Evolutionary conservation across 2,113 vertebrate genomes (phyloP).

Genomic region (Saccopteryx leptura): DNA sequence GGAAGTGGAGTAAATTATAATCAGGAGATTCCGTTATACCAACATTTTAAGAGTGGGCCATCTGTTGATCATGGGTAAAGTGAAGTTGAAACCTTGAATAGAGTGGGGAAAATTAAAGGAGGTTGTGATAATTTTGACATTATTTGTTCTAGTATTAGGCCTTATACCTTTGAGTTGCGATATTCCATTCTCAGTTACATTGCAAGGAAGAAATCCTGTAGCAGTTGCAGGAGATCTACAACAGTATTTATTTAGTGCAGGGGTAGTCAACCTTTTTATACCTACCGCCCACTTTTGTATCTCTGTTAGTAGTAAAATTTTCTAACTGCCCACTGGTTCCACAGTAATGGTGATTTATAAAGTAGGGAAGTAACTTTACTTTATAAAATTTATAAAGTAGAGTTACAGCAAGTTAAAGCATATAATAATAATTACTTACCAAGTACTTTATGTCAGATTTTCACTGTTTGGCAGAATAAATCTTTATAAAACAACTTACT

Average conservation of each 20-base stretch:
- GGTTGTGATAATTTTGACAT: slow-evolving; percentile 64
- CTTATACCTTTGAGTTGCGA: slow-evolving; percentile 16
- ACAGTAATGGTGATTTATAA: too few relatives aligned
- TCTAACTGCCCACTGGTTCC: too few relatives aligned
- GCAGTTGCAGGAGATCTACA: not conserved
- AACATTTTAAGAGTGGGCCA: not conserved
- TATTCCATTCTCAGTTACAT: slow-evolving; percentile 43
- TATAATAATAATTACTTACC: too few relatives aligned
- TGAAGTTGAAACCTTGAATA: slow-evolving; percentile 27
- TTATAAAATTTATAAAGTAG: too few relatives aligned
- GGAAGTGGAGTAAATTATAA: slow-evolving; percentile 33
- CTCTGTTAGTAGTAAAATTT: too few relatives aligned
- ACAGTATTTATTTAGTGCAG: slow-evolving; percentile 32
- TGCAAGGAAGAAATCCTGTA: slow-evolving; percentile 42
- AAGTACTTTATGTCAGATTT: too few relatives aligned
- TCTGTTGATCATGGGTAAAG: slow-evolving; percentile 7
- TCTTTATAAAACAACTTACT: too few relatives aligned
- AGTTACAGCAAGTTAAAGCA: too few relatives aligned
- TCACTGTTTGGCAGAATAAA: too few relatives aligned
- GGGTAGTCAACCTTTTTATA: too few relatives aligned
- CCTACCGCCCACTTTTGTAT: too few relatives aligned
- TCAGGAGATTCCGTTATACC: not conserved
- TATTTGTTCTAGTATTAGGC: slow-evolving; percentile 55
- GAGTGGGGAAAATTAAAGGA: slow-evolving; percentile 35
- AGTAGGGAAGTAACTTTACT: too few relatives aligned